These are phyloP conservation scores for Dyspetes luteomarginatus DNA, from an alignment of 2,888 invertebrate genomes.

Conservation along the genomic window DNA sequence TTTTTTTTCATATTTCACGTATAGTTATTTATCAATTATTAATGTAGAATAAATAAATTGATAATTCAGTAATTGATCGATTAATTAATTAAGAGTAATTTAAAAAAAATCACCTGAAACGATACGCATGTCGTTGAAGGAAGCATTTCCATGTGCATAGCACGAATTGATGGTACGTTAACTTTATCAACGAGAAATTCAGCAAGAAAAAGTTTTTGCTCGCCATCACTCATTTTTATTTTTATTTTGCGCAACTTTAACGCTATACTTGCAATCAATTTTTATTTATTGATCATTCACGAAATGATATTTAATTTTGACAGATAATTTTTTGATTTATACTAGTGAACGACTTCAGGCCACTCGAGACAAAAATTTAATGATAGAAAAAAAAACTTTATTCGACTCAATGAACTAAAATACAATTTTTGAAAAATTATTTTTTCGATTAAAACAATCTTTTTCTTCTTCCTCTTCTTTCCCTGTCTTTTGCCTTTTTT, in stretches of 20 bases:
- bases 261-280: conserved; percentile 42
- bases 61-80: too few species aligned
- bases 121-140: conserved; percentile 86
- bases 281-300: conserved; percentile 11
- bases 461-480: conserved; percentile 52
- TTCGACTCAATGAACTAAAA: too few species aligned
- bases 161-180: conserved; percentile 78
- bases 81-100: neutral
- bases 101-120: conserved; percentile 82
- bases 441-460: neutral
- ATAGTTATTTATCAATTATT: too few species aligned
- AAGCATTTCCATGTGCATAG: conserved; percentile 76
- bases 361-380: neutral
- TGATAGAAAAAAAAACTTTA: too few species aligned
- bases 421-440: neutral
- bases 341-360: conserved; percentile 24
- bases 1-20: too few species aligned
- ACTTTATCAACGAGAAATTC: conserved; percentile 87
- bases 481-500: conserved; percentile 61
- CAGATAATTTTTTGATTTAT: conserved; percentile 46
- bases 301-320: conserved; percentile 14
- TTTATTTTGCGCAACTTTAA: neutral
- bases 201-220: conserved; percentile 85
- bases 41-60: too few species aligned
- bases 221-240: conserved; percentile 68